Base-by-base conservation (phyloP, 1,140 invertebrate genomes). In the Lucilia sericata region DNA sequence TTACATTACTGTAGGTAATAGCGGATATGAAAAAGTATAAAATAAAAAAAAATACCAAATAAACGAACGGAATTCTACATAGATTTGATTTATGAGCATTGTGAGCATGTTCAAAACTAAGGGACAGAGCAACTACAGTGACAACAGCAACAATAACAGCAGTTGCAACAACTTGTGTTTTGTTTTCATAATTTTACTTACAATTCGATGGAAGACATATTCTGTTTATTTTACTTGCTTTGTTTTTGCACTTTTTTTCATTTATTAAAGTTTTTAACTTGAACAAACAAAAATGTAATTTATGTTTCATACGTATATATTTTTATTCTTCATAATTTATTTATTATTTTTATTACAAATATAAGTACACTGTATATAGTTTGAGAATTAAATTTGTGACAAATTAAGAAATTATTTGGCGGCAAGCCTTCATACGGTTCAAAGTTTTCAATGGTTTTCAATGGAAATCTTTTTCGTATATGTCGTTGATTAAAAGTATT, bases 201-300 rank as follows among this genome's bases (percentile, higher is more conserved):
- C 19, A 70, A 51, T 80, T 80, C 76, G 76, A 80, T 80, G 19
- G 76, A 80, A 49, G 42, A 80, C 76, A 80, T 80, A 80, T 80
- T 80, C 17, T 42, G 17, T 60, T n/a, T 60, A n/a, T n/a, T 60
- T n/a, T 12, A 14, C 55, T 60, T 42, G 42, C 0, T n/a, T 8
- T 60, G 14, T 60, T 10, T 25, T 80, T 80, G 3, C n/a, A 21
- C 21, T 21, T 70, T 21, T 42, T 42, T 42, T 78, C 17, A 36
- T 36, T 49, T 80, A 30, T 3, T 10, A 21, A 49, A 49, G 42
- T 80, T 80, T 80, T 80, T 21, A 70, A 80, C n/a, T 51, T 51
- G 42, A 49, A 49, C 76, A 80, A 80, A 80, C 76, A 80, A 80
- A 80, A 80, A 70, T 49, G 51, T 51, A 49, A 80, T 80, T 80